A percentile compares a stretch with the other conserved stretches of the same genome.
These are phyloP conservation scores for Elmis aenea DNA, from an alignment of 2,888 invertebrate species.

Conservation along the genomic window DNA sequence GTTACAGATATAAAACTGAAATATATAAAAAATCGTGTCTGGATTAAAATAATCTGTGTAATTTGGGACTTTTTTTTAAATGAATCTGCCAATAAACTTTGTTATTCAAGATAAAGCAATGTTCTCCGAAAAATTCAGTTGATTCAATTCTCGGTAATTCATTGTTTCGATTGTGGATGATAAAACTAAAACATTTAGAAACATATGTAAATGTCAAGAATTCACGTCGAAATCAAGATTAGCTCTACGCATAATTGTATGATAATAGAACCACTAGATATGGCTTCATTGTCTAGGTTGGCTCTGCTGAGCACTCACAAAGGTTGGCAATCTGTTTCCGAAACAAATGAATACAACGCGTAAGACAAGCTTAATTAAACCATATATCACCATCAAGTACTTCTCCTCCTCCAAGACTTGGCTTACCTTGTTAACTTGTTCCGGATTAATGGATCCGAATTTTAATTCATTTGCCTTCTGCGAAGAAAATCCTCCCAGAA, in stretches of 20 bases:
- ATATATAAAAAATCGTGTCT: too few species aligned
- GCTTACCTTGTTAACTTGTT: constrained; percentile 44
- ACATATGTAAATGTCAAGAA: constrained; percentile 32
- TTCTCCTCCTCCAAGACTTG: constrained; percentile 37
- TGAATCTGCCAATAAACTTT: too few species aligned
- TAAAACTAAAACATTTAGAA: constrained; percentile 17
- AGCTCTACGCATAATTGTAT: constrained; percentile 32
- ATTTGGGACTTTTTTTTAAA: too few species aligned
- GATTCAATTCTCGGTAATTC: too few species aligned
- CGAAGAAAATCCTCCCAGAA: constrained; percentile 15
- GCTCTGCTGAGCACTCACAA: constrained; percentile 32
- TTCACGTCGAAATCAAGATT: constrained; percentile 27
- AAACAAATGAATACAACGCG: constrained; percentile 48
- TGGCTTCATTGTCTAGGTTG: constrained; percentile 35
- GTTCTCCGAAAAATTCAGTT: too few species aligned
- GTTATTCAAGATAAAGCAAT: too few species aligned
- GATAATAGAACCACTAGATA: constrained; percentile 34
- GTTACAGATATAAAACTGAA: too few species aligned
- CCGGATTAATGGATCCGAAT: constrained; percentile 45
- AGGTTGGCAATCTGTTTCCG: constrained; percentile 44
- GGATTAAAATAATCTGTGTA: too few species aligned
- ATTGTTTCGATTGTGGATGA: too few species aligned
- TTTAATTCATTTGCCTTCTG: constrained; percentile 37
- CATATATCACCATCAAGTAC: constrained; percentile 45
- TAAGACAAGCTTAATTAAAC: constrained; percentile 48